Evolutionary conservation across 2,888 invertebrate species (phyloP).

Genomic region (Morinoia aosen): DNA sequence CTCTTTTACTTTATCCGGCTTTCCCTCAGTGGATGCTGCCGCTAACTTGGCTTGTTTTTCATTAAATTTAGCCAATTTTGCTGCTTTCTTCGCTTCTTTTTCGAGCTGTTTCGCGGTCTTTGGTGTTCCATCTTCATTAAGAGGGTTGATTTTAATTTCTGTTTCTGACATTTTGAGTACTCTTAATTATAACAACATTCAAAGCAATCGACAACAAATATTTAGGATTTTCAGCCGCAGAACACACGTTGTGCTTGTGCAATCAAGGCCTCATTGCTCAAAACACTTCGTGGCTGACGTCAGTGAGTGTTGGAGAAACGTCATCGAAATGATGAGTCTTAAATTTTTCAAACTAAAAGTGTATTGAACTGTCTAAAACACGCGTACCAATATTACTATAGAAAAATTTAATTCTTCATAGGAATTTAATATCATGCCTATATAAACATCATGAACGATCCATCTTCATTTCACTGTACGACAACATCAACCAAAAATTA

Average conservation of each 20-base stretch:
- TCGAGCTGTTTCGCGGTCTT: conserved; percentile 93
- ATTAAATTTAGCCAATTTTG: conserved; percentile 94
- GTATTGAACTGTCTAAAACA: not conserved
- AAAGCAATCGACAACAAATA: not conserved
- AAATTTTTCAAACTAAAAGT: not conserved
- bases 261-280: not conserved
- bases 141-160: not conserved
- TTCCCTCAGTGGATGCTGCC: conserved; percentile 67
- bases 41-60: conserved; percentile 85
- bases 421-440: not conserved
- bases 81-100: conserved; percentile 95
- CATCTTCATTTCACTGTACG: not conserved
- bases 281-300: not conserved
- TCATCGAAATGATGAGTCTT: not conserved
- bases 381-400: not conserved
- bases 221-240: not conserved
- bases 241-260: not conserved
- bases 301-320: not conserved
- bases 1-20: conserved; percentile 78
- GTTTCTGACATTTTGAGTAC: not conserved
- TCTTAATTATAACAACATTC: not conserved
- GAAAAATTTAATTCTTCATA: not conserved
- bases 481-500: not conserved
- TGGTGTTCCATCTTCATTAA: conserved; percentile 66
- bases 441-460: not conserved